phyloP scores from a whole-genome alignment of 2,888 invertebrate species.

The Invenusta paracnida region DNA sequence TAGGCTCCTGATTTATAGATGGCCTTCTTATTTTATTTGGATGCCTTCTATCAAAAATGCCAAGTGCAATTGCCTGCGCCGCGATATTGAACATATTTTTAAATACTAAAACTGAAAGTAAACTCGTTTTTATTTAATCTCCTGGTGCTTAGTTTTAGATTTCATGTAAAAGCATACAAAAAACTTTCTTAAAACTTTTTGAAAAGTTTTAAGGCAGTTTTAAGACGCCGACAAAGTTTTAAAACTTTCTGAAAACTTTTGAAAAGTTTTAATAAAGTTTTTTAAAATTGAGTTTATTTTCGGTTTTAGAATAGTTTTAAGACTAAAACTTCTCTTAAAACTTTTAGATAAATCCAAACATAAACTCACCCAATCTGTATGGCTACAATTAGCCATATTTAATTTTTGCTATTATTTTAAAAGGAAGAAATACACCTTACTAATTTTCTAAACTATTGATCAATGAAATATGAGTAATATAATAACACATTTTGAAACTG shows the following conservation, averaged over 20 bases:
- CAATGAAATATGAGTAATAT: too few species aligned
- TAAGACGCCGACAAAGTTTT: background rate
- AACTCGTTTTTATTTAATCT: background rate
- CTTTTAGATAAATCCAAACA: background rate
- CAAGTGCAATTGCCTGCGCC: background rate
- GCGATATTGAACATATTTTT: background rate
- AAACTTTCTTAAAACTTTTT: background rate
- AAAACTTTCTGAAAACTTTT: background rate
- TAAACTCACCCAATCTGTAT: background rate
- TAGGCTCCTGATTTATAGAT: background rate
- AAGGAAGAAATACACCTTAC: too few species aligned
- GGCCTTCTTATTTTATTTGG: background rate
- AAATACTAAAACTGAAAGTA: background rate
- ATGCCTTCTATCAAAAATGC: background rate
- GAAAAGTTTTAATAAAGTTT: background rate
- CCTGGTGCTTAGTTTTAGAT: background rate
- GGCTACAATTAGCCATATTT: too few species aligned
- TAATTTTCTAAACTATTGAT: too few species aligned
- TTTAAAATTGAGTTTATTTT: background rate
- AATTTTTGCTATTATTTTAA: too few species aligned
- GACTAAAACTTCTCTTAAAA: background rate
- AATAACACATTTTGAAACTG: too few species aligned
- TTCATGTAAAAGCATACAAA: background rate
- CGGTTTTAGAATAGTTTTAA: background rate
- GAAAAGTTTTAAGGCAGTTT: background rate